Evolutionary conservation across 2,113 vertebrate species (phyloP), one percentile per base, ranked within the genome.

Genomic region (Nibea albiflora): DNA sequence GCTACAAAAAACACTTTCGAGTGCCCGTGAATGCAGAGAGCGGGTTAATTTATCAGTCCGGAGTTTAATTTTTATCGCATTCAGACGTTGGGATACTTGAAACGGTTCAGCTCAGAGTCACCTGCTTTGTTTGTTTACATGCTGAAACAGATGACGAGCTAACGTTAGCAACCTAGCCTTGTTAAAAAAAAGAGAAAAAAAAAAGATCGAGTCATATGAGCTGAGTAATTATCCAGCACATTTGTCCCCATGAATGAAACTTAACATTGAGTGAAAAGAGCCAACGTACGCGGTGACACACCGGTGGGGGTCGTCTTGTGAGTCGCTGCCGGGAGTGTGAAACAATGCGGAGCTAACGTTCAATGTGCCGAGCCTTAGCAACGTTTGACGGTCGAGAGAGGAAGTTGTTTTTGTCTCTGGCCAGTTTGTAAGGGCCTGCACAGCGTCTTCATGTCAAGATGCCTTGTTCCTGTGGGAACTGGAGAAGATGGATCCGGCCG

Each of bases 401-500:
- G 35, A 28, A 52, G 42, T 46, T 22, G 66, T 73, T 46, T 46
- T 26, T 28, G 76, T 86, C 64, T 31, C 9, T 44, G 54, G 65
- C 22, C 67, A 50, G 44, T 28, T 64, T 22, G 35, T 26, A 19
- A 68, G 73, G 86, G 76, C 71, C 78, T 64, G 0, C 1, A 1
- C 8, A 3, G 73, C 54, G 35, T 57, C 73, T 88, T 74, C 52
- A 70, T 84, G 86, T 69, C 49, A 93, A 90, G 58, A 99, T 98
- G 97, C 96, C 97, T 73, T 99, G 97, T 91, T 97, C 97, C 35
- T 98, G 96, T 91, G 97, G 96, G 53, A 97, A 98, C 92, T 99
- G 98, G 98, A 96, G 97, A 79, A 94, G 96, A 73, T 99, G 97
- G 98, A 99, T 99, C 79, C 95, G 98, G 64, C 97, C 97, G 28